These are phyloP conservation scores for Dascyllus trimaculatus DNA, from an alignment of 2,113 vertebrate species.

Conservation along the genomic window DNA sequence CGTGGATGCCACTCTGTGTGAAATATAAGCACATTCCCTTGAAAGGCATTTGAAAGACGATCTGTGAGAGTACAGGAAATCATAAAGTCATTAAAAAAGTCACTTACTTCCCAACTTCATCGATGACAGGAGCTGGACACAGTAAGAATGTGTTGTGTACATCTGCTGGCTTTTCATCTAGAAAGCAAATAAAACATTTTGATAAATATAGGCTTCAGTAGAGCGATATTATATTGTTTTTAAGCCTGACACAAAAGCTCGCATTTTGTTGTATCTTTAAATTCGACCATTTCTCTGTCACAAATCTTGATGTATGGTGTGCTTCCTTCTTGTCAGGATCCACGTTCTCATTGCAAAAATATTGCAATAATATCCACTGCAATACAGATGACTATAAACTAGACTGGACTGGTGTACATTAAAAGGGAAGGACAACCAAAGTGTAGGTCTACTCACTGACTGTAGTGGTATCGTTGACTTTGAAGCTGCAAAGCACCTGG, in stretches of 20 bases:
- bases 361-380: no score
- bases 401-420: background rate
- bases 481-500: slow-evolving; percentile 94
- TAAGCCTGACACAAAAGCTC: no score
- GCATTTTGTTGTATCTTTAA: background rate
- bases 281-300: background rate
- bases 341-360: no score
- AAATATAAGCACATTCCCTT: background rate
- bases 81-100: background rate
- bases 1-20: background rate
- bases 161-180: slow-evolving; percentile 87
- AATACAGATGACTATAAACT: no score
- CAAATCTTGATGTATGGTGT: background rate
- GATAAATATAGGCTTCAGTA: background rate
- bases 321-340: no score
- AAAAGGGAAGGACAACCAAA: background rate
- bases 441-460: slow-evolving; percentile 87
- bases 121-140: slow-evolving; percentile 90
- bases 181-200: background rate
- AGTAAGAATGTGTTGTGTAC: slow-evolving; percentile 86
- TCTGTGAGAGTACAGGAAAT: background rate
- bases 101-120: slow-evolving; percentile 91
- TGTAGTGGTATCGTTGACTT: slow-evolving; percentile 88
- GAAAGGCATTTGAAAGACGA: background rate
- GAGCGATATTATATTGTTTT: background rate